phyloP scores from a whole-genome alignment of 2,113 vertebrate species.

The Galeopterus variegatus region DNA sequence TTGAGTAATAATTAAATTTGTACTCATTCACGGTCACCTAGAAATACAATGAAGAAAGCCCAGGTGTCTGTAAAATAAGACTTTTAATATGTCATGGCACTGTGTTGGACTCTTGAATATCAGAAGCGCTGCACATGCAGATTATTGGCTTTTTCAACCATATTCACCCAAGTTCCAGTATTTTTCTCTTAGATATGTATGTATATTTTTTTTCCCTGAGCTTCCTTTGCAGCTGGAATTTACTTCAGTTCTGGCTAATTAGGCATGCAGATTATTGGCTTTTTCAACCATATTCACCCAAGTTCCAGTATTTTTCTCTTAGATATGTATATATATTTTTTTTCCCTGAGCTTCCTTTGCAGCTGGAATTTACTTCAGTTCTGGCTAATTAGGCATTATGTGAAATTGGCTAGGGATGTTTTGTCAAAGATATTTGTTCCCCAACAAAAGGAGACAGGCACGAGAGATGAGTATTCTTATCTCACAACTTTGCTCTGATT shows the following conservation, averaged over 20 bases:
- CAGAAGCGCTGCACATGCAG: neutral
- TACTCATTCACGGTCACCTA: neutral
- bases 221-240: no score
- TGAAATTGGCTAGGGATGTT: neutral
- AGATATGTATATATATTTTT: neutral
- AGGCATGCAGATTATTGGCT: neutral
- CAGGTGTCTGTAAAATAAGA: neutral
- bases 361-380: neutral
- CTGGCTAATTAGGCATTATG: constrained; percentile 13
- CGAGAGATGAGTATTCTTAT: neutral
- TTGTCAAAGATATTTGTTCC: neutral
- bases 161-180: neutral
- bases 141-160: neutral
- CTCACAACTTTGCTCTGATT: neutral
- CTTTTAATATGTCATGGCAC: neutral
- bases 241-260: no score
- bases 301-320: neutral
- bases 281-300: neutral
- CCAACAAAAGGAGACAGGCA: neutral
- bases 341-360: constrained; percentile 19
- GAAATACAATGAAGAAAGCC: neutral
- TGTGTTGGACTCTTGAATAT: neutral
- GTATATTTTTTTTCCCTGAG: neutral
- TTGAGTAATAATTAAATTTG: neutral
- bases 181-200: neutral